phyloP scores from a whole-genome alignment of 2,888 invertebrate genomes.

The Branchellion lobata region DNA sequence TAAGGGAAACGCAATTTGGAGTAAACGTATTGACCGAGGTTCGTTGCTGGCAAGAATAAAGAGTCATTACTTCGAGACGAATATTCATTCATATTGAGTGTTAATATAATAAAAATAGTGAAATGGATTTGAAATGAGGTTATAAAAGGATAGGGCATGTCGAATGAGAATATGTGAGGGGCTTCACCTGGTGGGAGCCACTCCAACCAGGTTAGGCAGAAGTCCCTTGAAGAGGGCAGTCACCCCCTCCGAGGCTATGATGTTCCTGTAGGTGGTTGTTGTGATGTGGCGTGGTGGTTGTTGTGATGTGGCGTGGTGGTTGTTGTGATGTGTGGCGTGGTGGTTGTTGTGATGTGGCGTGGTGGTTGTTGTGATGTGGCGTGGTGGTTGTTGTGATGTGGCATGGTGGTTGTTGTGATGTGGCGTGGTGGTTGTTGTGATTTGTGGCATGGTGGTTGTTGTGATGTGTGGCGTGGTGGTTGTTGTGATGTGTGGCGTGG shows the following conservation, averaged over 20 bases:
- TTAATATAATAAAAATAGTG: no score
- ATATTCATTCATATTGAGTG: no score
- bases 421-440: neutral
- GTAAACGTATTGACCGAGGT: no score
- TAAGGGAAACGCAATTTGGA: no score
- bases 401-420: neutral
- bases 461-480: no score
- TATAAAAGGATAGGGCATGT: no score
- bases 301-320: neutral
- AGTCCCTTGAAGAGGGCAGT: conserved; percentile 34
- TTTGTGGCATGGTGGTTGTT: no score
- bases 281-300: neutral
- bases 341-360: neutral
- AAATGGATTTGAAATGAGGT: no score
- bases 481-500: no score
- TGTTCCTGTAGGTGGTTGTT: conserved; percentile 35
- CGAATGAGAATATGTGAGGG: no score
- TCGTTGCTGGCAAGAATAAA: no score
- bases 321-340: neutral
- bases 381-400: neutral
- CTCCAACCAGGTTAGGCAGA: conserved; percentile 37
- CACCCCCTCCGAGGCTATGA: conserved; percentile 16
- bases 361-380: neutral
- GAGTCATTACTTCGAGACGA: no score
- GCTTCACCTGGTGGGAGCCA: conserved; percentile 39